These are phyloP conservation scores for Ommatoiulus sabulosus DNA, from an alignment of 2,888 invertebrate species.

Conservation along the genomic window DNA sequence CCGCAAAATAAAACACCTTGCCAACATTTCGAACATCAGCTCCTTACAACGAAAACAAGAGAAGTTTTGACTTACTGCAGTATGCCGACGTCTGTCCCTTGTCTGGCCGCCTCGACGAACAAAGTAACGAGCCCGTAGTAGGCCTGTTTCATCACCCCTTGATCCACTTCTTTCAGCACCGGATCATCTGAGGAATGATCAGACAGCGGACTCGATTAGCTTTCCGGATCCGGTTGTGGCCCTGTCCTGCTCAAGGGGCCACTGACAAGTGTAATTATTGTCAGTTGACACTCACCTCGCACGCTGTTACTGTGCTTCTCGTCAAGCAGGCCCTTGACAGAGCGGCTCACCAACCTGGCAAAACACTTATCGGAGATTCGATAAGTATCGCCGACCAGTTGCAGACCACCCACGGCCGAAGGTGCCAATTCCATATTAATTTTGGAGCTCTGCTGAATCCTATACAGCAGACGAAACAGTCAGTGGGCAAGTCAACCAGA, in stretches of 20 bases:
- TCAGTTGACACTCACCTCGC: neutral
- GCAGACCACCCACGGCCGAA: slow-evolving; percentile 54
- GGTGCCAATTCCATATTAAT: slow-evolving; percentile 54
- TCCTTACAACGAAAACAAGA: too few relatives aligned
- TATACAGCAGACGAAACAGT: too few relatives aligned
- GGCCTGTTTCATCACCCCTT: slow-evolving; percentile 48
- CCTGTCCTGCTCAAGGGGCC: too few relatives aligned
- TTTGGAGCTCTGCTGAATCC: too few relatives aligned
- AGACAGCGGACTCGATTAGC: neutral
- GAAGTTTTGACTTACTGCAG: slow-evolving; percentile 44
- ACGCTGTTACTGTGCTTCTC: neutral
- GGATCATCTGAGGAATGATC: neutral
- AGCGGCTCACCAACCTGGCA: slow-evolving; percentile 16
- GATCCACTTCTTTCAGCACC: neutral
- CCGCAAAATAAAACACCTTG: too few relatives aligned
- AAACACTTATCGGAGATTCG: slow-evolving; percentile 53
- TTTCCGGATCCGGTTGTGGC: neutral
- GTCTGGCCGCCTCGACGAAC: slow-evolving; percentile 50
- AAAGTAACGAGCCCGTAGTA: slow-evolving; percentile 50
- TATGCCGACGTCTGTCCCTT: neutral
- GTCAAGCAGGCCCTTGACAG: neutral
- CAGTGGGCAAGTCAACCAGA: too few relatives aligned
- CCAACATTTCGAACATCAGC: too few relatives aligned
- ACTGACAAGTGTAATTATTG: too few relatives aligned
- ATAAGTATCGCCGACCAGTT: slow-evolving; percentile 52